phyloP scores from a whole-genome alignment of 1,140 invertebrate genomes.

The Lethrus apterus region DNA sequence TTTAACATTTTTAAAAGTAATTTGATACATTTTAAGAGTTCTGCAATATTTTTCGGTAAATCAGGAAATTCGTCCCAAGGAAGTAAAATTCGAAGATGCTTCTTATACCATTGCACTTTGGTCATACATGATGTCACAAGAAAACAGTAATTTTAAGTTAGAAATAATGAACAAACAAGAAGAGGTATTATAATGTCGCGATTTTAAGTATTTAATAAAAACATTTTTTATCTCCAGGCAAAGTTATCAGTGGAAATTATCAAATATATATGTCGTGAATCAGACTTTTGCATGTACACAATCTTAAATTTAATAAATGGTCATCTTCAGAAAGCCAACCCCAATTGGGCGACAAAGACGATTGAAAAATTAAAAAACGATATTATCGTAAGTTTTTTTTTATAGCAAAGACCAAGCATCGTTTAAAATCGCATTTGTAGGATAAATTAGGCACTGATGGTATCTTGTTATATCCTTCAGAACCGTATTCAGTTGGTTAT shows the following conservation, averaged over 20 bases:
- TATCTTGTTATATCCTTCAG: slow-evolving; percentile 78
- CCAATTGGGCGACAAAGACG: slow-evolving; percentile 53
- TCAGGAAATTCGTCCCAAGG: slow-evolving; percentile 24
- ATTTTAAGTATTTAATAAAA: no score
- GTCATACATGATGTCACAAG: slow-evolving; percentile 67
- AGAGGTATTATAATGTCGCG: slow-evolving; percentile 24
- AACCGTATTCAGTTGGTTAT: slow-evolving; percentile 74
- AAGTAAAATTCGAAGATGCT: slow-evolving; percentile 51
- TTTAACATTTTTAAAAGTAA: no score
- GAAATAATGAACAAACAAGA: slow-evolving; percentile 56
- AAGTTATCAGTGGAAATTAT: slow-evolving; percentile 48
- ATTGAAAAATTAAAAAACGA: slow-evolving; percentile 52
- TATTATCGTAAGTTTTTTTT: slow-evolving; percentile 46
- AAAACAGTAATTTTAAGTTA: slow-evolving; percentile 52
- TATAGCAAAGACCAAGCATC: neutral
- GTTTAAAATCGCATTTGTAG: slow-evolving; percentile 39
- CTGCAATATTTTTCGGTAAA: slow-evolving; percentile 25
- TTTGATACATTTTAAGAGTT: slow-evolving; percentile 19
- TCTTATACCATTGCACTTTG: slow-evolving; percentile 59
- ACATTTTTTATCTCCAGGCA: slow-evolving; percentile 22
- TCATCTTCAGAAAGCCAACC: slow-evolving; percentile 54
- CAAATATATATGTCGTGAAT: slow-evolving; percentile 48
- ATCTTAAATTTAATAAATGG: slow-evolving; percentile 59
- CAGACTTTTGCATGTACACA: slow-evolving; percentile 58
- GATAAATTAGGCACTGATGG: slow-evolving; percentile 68